Conservation (phyloP, 2,797 vertebrate species). For the Acanthurus leucopareius region DNA sequence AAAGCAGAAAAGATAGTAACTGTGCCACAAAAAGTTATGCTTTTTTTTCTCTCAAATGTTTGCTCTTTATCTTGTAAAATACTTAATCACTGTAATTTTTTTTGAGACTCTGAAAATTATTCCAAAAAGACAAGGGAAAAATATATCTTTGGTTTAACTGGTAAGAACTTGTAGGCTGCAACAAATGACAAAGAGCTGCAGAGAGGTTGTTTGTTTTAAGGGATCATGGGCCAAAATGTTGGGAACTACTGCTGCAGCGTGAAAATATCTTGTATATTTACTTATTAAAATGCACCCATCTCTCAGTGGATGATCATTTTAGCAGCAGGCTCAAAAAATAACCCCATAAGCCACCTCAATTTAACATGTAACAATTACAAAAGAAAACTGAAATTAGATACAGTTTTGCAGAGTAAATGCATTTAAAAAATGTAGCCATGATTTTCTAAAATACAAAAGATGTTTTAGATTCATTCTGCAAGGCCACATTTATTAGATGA, state of each 20-base stretch:
- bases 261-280: background rate
- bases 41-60: background rate
- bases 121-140: background rate
- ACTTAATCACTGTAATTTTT: background rate
- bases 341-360: background rate
- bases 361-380: background rate
- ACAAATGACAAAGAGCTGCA: background rate
- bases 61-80: background rate
- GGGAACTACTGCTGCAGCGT: background rate
- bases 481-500: constrained; percentile 59
- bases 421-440: constrained; percentile 15
- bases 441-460: background rate
- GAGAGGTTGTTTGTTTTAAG: background rate
- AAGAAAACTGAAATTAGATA: background rate
- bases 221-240: background rate
- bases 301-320: background rate
- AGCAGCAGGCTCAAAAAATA: fast-evolving
- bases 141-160: background rate
- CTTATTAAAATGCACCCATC: background rate
- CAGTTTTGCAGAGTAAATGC: background rate
- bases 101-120: background rate
- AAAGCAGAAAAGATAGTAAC: background rate
- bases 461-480: constrained; percentile 11
- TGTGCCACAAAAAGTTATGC: background rate
- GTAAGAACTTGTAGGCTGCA: background rate